Conservation (phyloP, 1,140 invertebrate genomes). For the Lineus longissimus region DNA sequence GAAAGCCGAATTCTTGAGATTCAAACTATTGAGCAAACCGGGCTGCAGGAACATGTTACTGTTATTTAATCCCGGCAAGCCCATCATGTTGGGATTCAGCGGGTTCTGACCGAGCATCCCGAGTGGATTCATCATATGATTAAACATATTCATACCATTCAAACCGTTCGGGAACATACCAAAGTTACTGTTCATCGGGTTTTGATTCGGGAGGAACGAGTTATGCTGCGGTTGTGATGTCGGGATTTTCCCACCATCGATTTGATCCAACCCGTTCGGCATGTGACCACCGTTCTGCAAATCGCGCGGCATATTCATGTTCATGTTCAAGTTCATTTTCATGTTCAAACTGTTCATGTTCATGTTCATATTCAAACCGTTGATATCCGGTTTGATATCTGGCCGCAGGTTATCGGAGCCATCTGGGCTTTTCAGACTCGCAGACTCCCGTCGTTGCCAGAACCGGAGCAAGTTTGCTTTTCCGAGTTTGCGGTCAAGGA, state of each 20-base stretch:
- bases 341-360: background rate
- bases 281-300: background rate
- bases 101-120: background rate
- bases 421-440: too few relatives aligned
- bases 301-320: background rate
- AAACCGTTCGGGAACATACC: conserved; percentile 5
- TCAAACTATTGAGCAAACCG: background rate
- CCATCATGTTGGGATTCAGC: background rate
- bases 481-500: conserved; percentile 16
- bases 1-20: conserved; percentile 3
- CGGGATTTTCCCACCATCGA: too few relatives aligned
- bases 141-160: conserved; percentile 6
- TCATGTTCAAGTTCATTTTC: background rate
- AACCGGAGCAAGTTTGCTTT: conserved; percentile 5
- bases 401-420: background rate
- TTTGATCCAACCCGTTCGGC: background rate
- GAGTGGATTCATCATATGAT: conserved; percentile 6
- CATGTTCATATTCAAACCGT: conserved; percentile 1
- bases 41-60: background rate
- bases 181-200: conserved; percentile 1
- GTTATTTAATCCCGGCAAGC: background rate
- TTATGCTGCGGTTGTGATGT: too few relatives aligned
- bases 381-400: conserved; percentile 4
- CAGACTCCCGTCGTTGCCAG: conserved; percentile 2
- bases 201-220: background rate